phyloP scores from a whole-genome alignment of 2,797 vertebrate species.

The Macroramphosus scolopax region DNA sequence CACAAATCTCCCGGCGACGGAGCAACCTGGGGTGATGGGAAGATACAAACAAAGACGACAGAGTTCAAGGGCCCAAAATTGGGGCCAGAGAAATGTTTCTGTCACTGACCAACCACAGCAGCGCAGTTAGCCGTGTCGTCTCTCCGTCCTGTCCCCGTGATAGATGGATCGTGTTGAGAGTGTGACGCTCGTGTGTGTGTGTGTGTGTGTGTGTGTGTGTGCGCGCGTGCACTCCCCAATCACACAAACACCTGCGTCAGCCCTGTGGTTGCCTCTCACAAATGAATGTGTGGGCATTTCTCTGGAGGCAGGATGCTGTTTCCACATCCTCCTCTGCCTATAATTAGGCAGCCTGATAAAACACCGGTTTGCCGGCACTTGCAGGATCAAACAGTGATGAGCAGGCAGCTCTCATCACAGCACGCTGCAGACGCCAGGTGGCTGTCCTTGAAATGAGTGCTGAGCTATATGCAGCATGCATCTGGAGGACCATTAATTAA shows the following conservation, averaged over 20 bases:
- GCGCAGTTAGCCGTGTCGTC: slow-evolving; percentile 49
- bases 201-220: slow-evolving; percentile 14
- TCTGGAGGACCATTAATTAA: slow-evolving; percentile 68
- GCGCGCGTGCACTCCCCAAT: slow-evolving; percentile 2
- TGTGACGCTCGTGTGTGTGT: too few species aligned
- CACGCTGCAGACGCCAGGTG: slow-evolving; percentile 67
- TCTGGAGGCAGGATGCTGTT: slow-evolving; percentile 59
- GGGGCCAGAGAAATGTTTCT: slow-evolving; percentile 49
- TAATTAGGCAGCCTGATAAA: slow-evolving; percentile 69
- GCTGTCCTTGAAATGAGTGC: slow-evolving; percentile 68
- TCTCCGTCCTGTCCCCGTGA: slow-evolving; percentile 37
- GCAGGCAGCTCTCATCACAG: slow-evolving; percentile 64
- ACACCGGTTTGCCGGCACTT: slow-evolving; percentile 57
- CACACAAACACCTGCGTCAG: slow-evolving; percentile 16
- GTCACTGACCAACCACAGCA: slow-evolving; percentile 46
- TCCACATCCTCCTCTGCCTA: slow-evolving; percentile 62
- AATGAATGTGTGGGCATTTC: slow-evolving; percentile 62
- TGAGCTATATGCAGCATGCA: slow-evolving; percentile 50
- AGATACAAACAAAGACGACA: slow-evolving; percentile 46
- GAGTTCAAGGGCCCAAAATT: slow-evolving; percentile 56
- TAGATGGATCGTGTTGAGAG: slow-evolving; percentile 49
- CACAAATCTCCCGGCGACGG: background rate
- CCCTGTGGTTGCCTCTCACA: slow-evolving; percentile 29
- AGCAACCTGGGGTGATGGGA: slow-evolving; percentile 28
- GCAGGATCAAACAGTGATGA: slow-evolving; percentile 72